Conservation (phyloP, 2,797 vertebrate genomes). For the Lutjanus argentimaculatus region DNA sequence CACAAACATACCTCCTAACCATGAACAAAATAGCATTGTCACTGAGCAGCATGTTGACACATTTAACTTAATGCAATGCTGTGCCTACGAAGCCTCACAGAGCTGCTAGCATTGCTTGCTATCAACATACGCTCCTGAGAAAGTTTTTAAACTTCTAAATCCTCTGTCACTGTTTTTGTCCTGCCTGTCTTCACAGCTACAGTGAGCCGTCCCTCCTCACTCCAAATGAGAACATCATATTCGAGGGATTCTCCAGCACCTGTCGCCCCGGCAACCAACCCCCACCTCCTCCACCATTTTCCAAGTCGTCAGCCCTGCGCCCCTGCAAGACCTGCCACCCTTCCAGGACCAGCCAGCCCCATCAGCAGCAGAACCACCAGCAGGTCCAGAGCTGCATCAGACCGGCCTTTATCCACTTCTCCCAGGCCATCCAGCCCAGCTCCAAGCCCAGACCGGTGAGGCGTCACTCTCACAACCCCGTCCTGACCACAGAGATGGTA, state of each 20-base stretch:
- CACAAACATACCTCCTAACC: too few species aligned
- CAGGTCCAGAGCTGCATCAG: conserved; percentile 44
- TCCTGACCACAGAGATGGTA: conserved; percentile 1
- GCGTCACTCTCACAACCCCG: conserved; percentile 34
- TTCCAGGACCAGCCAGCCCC: neutral
- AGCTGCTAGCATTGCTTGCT: neutral
- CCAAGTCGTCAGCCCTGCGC: conserved; percentile 40
- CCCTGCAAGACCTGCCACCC: conserved; percentile 41
- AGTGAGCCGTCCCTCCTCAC: conserved; percentile 75
- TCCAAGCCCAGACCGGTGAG: conserved; percentile 55
- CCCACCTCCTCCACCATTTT: conserved; percentile 35
- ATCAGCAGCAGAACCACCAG: conserved; percentile 19
- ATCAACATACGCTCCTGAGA: neutral
- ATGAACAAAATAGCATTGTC: too few species aligned
- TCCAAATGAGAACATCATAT: conserved; percentile 39
- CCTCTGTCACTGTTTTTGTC: neutral
- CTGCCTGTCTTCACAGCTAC: conserved; percentile 61
- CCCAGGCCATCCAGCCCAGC: conserved; percentile 75
- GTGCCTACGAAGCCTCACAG: neutral
- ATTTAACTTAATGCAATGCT: neutral
- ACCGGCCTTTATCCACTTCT: conserved; percentile 82
- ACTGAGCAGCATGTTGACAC: too few species aligned
- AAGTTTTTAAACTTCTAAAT: neutral
- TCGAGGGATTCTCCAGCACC: conserved; percentile 49
- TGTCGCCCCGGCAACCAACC: conserved; percentile 23